Evolutionary conservation across 35 echinoderm and acorn worm species (phyloP), one percentile per base, ranked within the genome.

Genomic region (Lytechinus variegatus): DNA sequence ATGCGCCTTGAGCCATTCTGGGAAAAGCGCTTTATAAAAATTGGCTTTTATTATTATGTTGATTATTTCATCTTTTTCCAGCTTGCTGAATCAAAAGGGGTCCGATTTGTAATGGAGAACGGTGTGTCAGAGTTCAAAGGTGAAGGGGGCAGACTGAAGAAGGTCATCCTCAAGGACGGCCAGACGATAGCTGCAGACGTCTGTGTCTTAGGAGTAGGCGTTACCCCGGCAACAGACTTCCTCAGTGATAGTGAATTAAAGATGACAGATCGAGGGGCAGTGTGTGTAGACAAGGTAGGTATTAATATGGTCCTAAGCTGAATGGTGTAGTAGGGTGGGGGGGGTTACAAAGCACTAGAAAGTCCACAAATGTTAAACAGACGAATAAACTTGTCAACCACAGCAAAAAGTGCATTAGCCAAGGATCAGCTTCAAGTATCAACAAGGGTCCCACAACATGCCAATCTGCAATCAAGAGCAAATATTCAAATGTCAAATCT

Each of bases 241-340:
- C 86, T 99, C 21, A 94, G 97, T 89, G 97, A 97, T 14, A 99
- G 97, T 54, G 96, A 95, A 0, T 21, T 99, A 8, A 89, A 51
- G 21, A n/a, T 97, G 97, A 99, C 95, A 87, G 71, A 52, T 44
- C 92, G 86, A 54, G 89, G 94, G 13, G 94, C 95, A 95, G 96
- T 99, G 16, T 55, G 95, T 56, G 98, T 98, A 12, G 96, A 99
- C 66, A 99, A 97, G 97, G 98, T 99, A 79, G 66, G 66, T 58
- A 11, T 24, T 79, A 21, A n/a, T 24, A 4, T 4, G 66, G 66
- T 44, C 2, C 33, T 44, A 44, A 44, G 33, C 33, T 44, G 2
- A 44, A 44, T 44, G 33, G 33, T 44, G 33, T 44, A 44, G 33
- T 44, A 44, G 33, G 33, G 33, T 44, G 33, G 33, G 33, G 33